Evolutionary conservation across 2,113 vertebrate species (phyloP).

Genomic region (Calyptommatus sinebrachiatus): DNA sequence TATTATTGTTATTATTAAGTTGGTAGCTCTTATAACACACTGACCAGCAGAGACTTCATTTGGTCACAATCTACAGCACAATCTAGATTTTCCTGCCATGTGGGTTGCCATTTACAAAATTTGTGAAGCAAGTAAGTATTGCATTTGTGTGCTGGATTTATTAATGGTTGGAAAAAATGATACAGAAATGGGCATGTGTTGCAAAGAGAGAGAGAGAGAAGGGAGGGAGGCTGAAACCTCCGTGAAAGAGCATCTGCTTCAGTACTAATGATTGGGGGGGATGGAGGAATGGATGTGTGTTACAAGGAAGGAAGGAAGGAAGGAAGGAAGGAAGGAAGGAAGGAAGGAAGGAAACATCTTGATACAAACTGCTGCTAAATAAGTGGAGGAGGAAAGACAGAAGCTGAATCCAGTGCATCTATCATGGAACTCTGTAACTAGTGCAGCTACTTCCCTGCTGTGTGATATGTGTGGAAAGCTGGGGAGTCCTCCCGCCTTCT

Average conservation of each 20-base stretch:
- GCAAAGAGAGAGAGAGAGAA: too few species aligned
- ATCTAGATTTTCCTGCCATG: too few species aligned
- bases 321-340: too few species aligned
- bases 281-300: background rate
- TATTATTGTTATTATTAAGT: too few species aligned
- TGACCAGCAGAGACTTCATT: too few species aligned
- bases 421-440: background rate
- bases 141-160: too few species aligned
- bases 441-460: background rate
- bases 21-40: background rate
- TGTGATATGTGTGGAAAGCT: conserved; percentile 18
- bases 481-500: conserved; percentile 32
- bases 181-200: too few species aligned
- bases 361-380: background rate
- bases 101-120: too few species aligned
- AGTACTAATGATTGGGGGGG: background rate
- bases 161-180: too few species aligned
- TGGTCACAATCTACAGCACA: background rate
- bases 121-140: too few species aligned
- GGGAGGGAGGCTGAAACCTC: too few species aligned
- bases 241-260: background rate
- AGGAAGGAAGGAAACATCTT: too few species aligned
- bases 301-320: background rate
- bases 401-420: background rate
- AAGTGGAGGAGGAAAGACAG: background rate